Evolutionary conservation across 2,113 vertebrate genomes (phyloP), one percentile per base, ranked within the genome.

Genomic region (Agapornis roseicollis): DNA sequence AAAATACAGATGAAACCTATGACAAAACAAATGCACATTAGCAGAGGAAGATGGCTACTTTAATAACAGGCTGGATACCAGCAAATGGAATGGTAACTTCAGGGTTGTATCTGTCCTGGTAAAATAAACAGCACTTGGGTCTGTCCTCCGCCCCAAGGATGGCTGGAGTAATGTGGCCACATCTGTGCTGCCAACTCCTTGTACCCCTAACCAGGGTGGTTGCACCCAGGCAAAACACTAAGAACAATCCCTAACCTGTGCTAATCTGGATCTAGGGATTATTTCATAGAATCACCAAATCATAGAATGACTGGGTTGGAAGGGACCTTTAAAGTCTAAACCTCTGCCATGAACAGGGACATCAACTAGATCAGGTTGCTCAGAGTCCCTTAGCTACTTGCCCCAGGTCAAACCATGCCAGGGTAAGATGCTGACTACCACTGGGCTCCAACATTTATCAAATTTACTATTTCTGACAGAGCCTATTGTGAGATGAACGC

Each of bases 401-500:
- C 35, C 22, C 53, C 33, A 28, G 16, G 11, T 37, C 39, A 88
- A 94, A 52, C 12, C 33, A 17, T 17, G 15, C 41, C 33, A n/a
- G 56, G 15, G 25, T 33, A 13, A 10, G 17, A 39, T 85, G 29
- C 0, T 22, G 1, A 6, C 20, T 31, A 53, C 25, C 7, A 0
- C 3, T 65, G 28, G 25, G 19, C 11, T 93, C 64, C 58, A 83
- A 10, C 13, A 28, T 22, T 37, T 25, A 9, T 46, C 16, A 41
- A 53, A 63, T 90, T 65, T 37, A 13, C 18, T 29, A 0, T 41
- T 88, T 77, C 68, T 85, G 46, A 25, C n/a, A 44, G 63, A 49
- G 1, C 8, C 41, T 73, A 1, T 9, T 2, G 5, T 17, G 16
- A 41, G 11, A 73, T 8, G 19, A 81, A n/a, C 2, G 0, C 4